Evolutionary conservation across 2,888 invertebrate species (phyloP).

Genomic region (Lithodes maja): DNA sequence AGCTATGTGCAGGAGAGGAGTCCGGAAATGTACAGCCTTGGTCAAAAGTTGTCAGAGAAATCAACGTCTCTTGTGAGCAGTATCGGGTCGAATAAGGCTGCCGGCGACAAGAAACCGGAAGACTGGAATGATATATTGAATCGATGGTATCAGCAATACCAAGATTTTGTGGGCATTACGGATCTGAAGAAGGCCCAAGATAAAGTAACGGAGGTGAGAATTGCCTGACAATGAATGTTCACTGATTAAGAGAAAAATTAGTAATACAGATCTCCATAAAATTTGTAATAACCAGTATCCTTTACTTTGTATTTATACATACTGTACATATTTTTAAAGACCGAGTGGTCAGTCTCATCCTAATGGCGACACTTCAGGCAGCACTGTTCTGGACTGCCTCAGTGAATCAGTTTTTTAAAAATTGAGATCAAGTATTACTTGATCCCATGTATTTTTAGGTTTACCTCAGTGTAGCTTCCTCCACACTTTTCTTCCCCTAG

Average conservation of each 20-base stretch:
- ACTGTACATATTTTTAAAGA: background rate
- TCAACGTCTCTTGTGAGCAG: background rate
- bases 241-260: background rate
- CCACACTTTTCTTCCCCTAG: too few relatives aligned
- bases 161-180: slow-evolving; percentile 59
- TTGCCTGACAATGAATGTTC: background rate
- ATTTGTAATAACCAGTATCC: too few relatives aligned
- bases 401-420: too few relatives aligned
- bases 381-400: too few relatives aligned
- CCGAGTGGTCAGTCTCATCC: too few relatives aligned
- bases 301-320: background rate
- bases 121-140: slow-evolving; percentile 62
- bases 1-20: background rate
- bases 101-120: slow-evolving; percentile 21
- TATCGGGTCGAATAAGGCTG: background rate
- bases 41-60: background rate
- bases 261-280: too few relatives aligned
- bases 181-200: slow-evolving; percentile 54
- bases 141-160: slow-evolving; percentile 55
- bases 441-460: too few relatives aligned
- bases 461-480: too few relatives aligned
- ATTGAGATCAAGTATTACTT: too few relatives aligned
- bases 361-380: too few relatives aligned
- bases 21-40: background rate
- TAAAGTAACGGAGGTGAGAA: slow-evolving; percentile 51